phyloP scores from a whole-genome alignment of 2,888 invertebrate species.

The Spodoptera littoralis region DNA sequence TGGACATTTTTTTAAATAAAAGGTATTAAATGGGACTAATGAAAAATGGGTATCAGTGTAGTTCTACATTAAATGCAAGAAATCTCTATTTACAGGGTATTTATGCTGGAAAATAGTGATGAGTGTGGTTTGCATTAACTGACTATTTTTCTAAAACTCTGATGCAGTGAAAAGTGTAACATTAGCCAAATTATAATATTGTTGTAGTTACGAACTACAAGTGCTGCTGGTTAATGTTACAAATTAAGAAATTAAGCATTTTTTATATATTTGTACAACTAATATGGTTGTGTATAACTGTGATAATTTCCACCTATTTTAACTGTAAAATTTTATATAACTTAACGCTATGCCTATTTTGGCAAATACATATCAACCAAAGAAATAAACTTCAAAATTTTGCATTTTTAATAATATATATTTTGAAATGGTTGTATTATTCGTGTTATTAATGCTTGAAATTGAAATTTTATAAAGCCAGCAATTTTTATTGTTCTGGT shows the following conservation, averaged over 20 bases:
- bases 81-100: constrained; percentile 50
- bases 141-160: constrained; percentile 21
- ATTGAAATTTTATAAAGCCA: no score
- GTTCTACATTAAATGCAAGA: constrained; percentile 32
- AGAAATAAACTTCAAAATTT: constrained; percentile 49
- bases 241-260: constrained; percentile 25
- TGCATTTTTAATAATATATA: constrained; percentile 50
- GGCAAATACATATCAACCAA: constrained; percentile 59
- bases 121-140: constrained; percentile 34
- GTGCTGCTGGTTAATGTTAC: constrained; percentile 44
- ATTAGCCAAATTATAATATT: constrained; percentile 30
- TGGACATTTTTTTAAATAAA: constrained; percentile 42
- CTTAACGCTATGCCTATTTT: constrained; percentile 33
- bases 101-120: constrained; percentile 30
- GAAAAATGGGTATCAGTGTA: constrained; percentile 40
- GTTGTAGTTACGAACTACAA: constrained; percentile 32
- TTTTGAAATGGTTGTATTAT: constrained; percentile 27
- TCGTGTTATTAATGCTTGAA: constrained; percentile 25
- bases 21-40: constrained; percentile 50
- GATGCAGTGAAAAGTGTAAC: constrained; percentile 40
- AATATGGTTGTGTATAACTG: constrained; percentile 66
- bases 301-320: constrained; percentile 68
- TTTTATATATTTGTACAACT: constrained; percentile 58
- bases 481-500: no score
- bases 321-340: constrained; percentile 43